Percentiles rank a stretch among this genome's conserved stretches.
These are phyloP conservation scores for Meteorus cinctellus DNA, from an alignment of 2,888 invertebrate genomes.

Conservation along the genomic window DNA sequence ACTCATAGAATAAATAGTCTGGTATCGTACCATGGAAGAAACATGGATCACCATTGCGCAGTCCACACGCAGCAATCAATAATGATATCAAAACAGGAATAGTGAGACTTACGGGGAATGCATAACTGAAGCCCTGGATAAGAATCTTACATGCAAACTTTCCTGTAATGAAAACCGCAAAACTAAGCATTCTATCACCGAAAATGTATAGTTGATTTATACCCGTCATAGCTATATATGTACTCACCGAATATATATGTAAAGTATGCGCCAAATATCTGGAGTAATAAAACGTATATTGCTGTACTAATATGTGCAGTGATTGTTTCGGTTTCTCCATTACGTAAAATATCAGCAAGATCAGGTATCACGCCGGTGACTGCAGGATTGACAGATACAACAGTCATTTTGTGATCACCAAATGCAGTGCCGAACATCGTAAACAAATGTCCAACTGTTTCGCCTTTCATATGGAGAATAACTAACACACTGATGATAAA, in stretches of 20 bases:
- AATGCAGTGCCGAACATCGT: constrained; percentile 84
- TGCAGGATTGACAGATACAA: constrained; percentile 79
- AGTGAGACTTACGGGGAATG: constrained; percentile 94
- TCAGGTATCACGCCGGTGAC: constrained; percentile 77
- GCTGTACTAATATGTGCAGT: constrained; percentile 83
- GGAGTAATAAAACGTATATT: constrained; percentile 85
- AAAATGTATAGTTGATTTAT: background rate
- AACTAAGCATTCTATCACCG: too few relatives aligned
- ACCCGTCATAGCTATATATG: background rate
- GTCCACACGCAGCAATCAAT: constrained; percentile 90
- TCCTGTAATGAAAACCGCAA: constrained; percentile 72
- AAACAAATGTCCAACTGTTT: constrained; percentile 86
- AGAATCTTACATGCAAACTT: constrained; percentile 97
- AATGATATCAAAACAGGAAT: constrained; percentile 92
- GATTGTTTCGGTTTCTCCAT: constrained; percentile 84
- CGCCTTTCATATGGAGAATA: constrained; percentile 83
- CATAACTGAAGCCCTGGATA: constrained; percentile 97
- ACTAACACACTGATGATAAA: constrained; percentile 86
- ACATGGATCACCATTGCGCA: constrained; percentile 90
- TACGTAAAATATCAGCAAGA: constrained; percentile 83
- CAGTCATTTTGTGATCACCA: constrained; percentile 84
- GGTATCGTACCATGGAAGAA: constrained; percentile 91
- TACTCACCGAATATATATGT: constrained; percentile 88
- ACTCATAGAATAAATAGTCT: constrained; percentile 93
- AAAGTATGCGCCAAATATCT: constrained; percentile 87